Conservation (phyloP, 2,113 vertebrate genomes). For the Trogon melanurus region DNA sequence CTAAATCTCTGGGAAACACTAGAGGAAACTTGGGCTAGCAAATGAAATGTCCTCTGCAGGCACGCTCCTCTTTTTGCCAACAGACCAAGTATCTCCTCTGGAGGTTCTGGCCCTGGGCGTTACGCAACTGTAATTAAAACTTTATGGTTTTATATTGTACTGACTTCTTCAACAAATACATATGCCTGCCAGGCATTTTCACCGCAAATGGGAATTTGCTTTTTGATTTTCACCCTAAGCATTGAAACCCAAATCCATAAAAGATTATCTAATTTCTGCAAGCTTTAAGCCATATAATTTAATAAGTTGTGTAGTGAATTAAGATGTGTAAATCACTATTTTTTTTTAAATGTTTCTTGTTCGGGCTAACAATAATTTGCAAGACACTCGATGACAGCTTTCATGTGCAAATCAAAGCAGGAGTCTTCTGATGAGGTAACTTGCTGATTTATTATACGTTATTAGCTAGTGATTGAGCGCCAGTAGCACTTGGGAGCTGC, state of each 20-base stretch:
- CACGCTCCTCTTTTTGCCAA: background rate
- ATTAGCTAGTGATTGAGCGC: background rate
- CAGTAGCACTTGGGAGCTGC: background rate
- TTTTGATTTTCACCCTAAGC: conserved; percentile 6
- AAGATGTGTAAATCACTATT: background rate
- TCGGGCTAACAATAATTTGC: background rate
- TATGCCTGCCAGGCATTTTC: background rate
- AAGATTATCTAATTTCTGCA: background rate
- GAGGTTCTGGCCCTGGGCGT: background rate
- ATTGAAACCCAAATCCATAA: background rate
- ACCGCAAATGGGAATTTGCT: background rate
- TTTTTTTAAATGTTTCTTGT: background rate
- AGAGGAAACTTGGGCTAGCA: background rate
- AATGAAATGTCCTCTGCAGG: background rate
- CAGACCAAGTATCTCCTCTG: background rate
- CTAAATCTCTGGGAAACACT: background rate
- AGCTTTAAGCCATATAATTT: background rate
- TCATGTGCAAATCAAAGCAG: background rate
- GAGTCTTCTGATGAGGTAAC: background rate
- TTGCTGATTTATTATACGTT: background rate
- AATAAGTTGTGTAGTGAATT: background rate
- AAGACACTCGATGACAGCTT: background rate
- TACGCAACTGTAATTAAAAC: background rate
- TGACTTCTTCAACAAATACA: background rate
- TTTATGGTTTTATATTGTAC: background rate